phyloP scores from a whole-genome alignment of 2,888 invertebrate genomes.

The Drosophila nr. medialis region DNA sequence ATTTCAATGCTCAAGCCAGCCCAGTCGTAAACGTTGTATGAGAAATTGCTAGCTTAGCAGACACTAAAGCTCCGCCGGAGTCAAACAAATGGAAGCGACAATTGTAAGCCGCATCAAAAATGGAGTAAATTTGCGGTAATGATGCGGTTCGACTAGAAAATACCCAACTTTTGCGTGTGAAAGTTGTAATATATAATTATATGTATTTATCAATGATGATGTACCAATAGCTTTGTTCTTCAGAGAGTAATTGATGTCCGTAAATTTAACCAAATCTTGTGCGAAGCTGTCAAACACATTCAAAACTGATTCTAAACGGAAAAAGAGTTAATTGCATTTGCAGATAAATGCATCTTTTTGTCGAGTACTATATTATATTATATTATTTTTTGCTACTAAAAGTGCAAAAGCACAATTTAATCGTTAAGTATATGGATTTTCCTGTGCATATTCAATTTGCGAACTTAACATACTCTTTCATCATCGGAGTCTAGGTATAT shows the following conservation, averaged over 20 bases:
- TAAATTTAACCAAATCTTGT: neutral
- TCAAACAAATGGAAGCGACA: conserved; percentile 20
- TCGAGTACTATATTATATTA: neutral
- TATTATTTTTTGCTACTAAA: too few relatives aligned
- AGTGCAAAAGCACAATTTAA: neutral
- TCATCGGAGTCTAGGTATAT: neutral
- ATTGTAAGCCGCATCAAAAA: conserved; percentile 22
- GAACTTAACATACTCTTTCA: conserved; percentile 7
- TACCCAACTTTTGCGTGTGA: conserved; percentile 1
- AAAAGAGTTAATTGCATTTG: neutral
- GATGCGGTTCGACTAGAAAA: neutral
- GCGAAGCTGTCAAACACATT: too few relatives aligned
- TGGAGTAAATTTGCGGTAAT: neutral
- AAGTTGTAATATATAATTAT: neutral
- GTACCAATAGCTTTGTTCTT: neutral
- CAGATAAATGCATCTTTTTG: neutral
- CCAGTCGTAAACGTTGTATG: conserved; percentile 68
- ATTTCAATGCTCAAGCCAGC: conserved; percentile 49
- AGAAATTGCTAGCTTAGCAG: conserved; percentile 66
- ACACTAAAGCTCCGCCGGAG: conserved; percentile 14
- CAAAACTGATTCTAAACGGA: neutral
- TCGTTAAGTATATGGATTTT: neutral
- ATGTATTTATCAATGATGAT: neutral
- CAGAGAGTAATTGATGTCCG: neutral
- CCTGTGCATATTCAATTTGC: neutral